A percentile compares a stretch with the other conserved stretches of the same genome.
Evolutionary conservation across 2,888 invertebrate genomes (phyloP).

Genomic region (Parapristionchus giblindavisi): DNA sequence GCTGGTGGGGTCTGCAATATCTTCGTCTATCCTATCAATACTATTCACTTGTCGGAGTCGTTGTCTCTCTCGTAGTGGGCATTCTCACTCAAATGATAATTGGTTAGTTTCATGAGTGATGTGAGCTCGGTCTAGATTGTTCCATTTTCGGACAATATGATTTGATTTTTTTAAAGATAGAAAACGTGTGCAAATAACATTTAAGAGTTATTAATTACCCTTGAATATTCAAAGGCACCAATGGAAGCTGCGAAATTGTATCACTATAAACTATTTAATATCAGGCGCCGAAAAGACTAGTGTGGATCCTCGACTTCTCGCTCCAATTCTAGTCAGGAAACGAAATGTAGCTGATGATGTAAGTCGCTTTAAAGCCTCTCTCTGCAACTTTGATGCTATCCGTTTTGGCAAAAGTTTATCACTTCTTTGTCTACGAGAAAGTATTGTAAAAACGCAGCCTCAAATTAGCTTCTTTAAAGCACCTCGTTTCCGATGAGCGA

Average conservation of each 20-base stretch:
- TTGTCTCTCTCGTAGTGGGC: conserved; percentile 48
- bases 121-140: background rate
- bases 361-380: too few species aligned
- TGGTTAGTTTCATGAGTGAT: background rate
- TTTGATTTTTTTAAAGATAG: background rate
- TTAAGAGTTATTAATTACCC: background rate
- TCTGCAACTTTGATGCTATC: too few species aligned
- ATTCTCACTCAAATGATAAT: conserved; percentile 39
- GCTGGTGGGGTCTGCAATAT: conserved; percentile 35
- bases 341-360: background rate
- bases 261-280: background rate
- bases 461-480: too few species aligned
- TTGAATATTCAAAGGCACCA: background rate
- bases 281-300: background rate
- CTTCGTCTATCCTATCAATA: conserved; percentile 73
- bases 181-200: background rate
- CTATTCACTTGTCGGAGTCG: conserved; percentile 72
- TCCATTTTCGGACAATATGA: background rate
- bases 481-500: background rate
- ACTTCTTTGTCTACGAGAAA: too few species aligned
- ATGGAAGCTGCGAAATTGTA: background rate
- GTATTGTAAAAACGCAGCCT: too few species aligned
- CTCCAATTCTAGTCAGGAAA: background rate
- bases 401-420: too few species aligned
- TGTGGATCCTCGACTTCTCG: conserved; percentile 17